Conservation (phyloP, 2,888 invertebrate genomes). For the Panorpa germanica region DNA sequence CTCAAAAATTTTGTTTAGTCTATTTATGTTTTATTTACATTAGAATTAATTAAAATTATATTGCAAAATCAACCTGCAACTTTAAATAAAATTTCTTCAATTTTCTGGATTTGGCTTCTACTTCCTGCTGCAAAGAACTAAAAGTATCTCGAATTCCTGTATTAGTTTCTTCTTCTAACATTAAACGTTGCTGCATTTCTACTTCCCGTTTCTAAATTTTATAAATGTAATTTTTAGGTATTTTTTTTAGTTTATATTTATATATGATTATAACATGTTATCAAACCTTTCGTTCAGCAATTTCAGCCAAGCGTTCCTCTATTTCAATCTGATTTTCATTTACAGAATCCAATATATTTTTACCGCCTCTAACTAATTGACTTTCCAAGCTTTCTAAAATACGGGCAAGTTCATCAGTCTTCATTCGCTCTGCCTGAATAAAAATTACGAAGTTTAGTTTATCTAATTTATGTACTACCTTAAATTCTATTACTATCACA, state of each 20-base stretch:
- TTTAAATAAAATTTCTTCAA: slow-evolving; percentile 79
- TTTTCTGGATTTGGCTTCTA: slow-evolving; percentile 86
- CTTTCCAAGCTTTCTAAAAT: slow-evolving; percentile 79
- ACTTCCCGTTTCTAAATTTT: slow-evolving; percentile 28
- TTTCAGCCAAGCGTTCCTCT: slow-evolving; percentile 68
- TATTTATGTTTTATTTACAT: too few species aligned
- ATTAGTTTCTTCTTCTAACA: slow-evolving; percentile 84
- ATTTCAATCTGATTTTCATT: slow-evolving; percentile 83
- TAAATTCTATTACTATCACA: slow-evolving; percentile 25
- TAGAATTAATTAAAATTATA: too few species aligned
- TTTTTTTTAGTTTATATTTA: slow-evolving; percentile 4
- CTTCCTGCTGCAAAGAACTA: slow-evolving; percentile 84
- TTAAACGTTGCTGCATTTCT: slow-evolving; percentile 87
- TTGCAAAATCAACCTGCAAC: too few species aligned
- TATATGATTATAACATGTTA: neutral
- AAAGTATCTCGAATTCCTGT: slow-evolving; percentile 81
- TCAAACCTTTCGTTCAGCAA: slow-evolving; percentile 59
- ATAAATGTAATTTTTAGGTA: slow-evolving; percentile 5
- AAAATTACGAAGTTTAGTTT: slow-evolving; percentile 26
- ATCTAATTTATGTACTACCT: slow-evolving; percentile 29
- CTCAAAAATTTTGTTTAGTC: too few species aligned
- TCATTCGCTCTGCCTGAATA: slow-evolving; percentile 47
- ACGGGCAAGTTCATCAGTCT: slow-evolving; percentile 54
- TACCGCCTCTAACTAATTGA: slow-evolving; percentile 84
- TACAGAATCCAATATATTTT: slow-evolving; percentile 88